Evolutionary conservation across 2,888 invertebrate genomes (phyloP).

Genomic region (Sericinus montela): DNA sequence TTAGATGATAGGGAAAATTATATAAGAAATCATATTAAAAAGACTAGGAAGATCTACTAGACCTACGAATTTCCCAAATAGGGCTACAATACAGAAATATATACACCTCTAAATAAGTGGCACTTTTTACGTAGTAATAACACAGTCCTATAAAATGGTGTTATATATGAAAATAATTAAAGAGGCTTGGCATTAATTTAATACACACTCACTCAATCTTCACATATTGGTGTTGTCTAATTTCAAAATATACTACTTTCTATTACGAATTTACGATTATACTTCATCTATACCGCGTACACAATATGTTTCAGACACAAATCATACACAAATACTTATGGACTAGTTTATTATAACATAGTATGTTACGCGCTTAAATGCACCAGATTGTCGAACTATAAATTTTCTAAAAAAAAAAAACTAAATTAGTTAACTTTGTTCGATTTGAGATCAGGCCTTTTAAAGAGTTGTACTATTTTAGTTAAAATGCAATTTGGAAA

Average conservation of each 20-base stretch:
- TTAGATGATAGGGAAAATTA: no score
- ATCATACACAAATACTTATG: slow-evolving; percentile 19
- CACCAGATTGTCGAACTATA: slow-evolving; percentile 9
- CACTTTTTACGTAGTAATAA: no score
- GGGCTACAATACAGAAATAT: no score
- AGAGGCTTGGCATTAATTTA: neutral
- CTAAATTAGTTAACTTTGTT: slow-evolving; percentile 43
- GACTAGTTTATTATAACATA: slow-evolving; percentile 26
- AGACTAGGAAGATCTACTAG: no score
- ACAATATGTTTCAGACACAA: slow-evolving; percentile 3
- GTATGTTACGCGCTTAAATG: slow-evolving; percentile 16
- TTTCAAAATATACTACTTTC: slow-evolving; percentile 11
- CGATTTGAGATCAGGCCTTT: slow-evolving; percentile 49
- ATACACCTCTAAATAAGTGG: no score
- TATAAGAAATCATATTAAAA: no score
- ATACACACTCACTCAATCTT: slow-evolving; percentile 1
- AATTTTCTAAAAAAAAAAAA: slow-evolving; percentile 26
- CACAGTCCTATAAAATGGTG: no score
- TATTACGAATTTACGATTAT: slow-evolving; percentile 1
- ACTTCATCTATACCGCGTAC: neutral
- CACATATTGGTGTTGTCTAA: slow-evolving; percentile 11
- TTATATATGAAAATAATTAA: neutral
- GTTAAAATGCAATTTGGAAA: slow-evolving; percentile 29
- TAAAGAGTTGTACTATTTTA: slow-evolving; percentile 26
- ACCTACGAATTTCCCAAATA: no score